Base-by-base conservation (phyloP, 2,888 invertebrate genomes). In the Pyrocoelia pectoralis region DNA sequence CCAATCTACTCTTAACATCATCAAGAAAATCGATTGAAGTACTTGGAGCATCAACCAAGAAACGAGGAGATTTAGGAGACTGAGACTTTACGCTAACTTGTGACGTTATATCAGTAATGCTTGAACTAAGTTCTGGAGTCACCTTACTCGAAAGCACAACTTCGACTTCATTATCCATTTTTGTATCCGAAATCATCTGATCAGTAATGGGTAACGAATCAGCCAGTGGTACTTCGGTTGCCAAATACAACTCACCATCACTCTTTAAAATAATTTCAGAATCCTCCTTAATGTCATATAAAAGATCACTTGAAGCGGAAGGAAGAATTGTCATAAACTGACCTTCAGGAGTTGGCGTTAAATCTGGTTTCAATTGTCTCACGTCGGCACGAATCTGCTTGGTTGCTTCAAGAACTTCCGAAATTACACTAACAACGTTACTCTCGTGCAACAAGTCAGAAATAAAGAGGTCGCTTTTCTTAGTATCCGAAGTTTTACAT, bases 331-430 rank as follows among this genome's bases (percentile, higher is more conserved):
- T 75, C 33, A 80, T 70, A 15, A 79, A 63, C 60, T 80, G 80
- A 5, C 82, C 82, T 69, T 83, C 83, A 1, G 83, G 83, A 1
- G 83, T 84, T n/a, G 83, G 83, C 1, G 83, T 84, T 58, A 84
- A 71, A 70, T 84, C 83, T n/a, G 84, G 84, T 72, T 83, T 83
- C 8, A 84, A 61, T 73, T 82, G 81, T 67, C 80, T 82, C 0
- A 84, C 82, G 70, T 84, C 83, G 46, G 82, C 79, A 65, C 83
- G 80, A 18, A 84, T 83, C 72, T 83, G 81, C 53, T 82, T 79
- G 0, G 83, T 80, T n/a, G 77, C 82, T 71, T 83, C 83, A 24
- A 83, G 73, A 6, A 83, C 82, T 73, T 83, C 83, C 18, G 77
- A 78, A 73, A 84, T 81, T n/a, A 83, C 75, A 68, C 79, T 80